A percentile compares a stretch with the other conserved stretches of the same genome.
These are phyloP conservation scores for Gambusia yucatana DNA, from an alignment of 2,797 vertebrate genomes.

Conservation along the genomic window DNA sequence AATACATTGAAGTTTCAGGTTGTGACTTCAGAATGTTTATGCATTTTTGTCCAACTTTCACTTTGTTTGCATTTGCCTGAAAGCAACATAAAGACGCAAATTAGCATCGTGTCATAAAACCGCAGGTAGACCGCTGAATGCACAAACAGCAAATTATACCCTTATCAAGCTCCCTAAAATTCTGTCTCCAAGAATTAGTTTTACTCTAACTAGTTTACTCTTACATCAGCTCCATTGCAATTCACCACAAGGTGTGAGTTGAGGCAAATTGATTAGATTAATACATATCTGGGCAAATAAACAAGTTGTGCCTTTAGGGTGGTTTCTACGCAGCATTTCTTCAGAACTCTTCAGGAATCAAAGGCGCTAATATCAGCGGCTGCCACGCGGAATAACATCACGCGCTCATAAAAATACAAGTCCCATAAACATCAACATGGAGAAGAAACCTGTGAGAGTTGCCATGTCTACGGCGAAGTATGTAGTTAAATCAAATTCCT, in stretches of 20 bases:
- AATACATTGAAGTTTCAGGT: neutral
- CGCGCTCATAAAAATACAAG: constrained; percentile 70
- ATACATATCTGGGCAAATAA: constrained; percentile 80
- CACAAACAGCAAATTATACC: constrained; percentile 56
- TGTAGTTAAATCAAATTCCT: constrained; percentile 72
- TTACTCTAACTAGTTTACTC: constrained; percentile 48
- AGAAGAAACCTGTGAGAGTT: constrained; percentile 65
- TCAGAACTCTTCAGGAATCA: constrained; percentile 79
- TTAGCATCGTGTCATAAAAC: constrained; percentile 32
- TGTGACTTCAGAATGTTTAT: neutral
- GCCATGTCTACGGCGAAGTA: constrained; percentile 62
- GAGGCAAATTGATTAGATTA: constrained; percentile 77
- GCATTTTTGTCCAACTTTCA: constrained; percentile 16
- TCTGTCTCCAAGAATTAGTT: constrained; percentile 52
- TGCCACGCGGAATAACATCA: constrained; percentile 76
- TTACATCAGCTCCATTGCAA: constrained; percentile 68
- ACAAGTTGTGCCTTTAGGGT: constrained; percentile 77
- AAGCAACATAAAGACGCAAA: constrained; percentile 39
- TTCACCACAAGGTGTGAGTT: constrained; percentile 73
- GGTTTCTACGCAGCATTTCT: constrained; percentile 69
- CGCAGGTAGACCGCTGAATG: constrained; percentile 39
- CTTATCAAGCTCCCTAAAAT: constrained; percentile 48
- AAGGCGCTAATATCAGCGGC: constrained; percentile 75
- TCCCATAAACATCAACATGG: constrained; percentile 69
- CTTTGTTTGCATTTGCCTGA: constrained; percentile 29